Conservation (phyloP, 2,113 vertebrate genomes). For the Vimba vimba region DNA sequence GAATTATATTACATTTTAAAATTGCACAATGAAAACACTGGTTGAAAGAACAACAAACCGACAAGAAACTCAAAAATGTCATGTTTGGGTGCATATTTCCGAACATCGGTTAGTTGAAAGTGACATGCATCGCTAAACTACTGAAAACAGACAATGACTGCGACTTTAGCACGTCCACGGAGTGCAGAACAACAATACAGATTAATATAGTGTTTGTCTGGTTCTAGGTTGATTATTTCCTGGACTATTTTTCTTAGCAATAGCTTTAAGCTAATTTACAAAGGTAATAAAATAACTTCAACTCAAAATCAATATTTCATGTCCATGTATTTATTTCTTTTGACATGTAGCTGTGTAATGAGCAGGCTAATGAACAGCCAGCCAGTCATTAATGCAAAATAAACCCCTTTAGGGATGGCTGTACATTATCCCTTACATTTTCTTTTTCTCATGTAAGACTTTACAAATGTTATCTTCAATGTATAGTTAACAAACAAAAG, state of each 20-base stretch:
- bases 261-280: slow-evolving; percentile 8
- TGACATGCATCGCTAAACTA: background rate
- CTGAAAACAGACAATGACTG: background rate
- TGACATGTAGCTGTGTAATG: slow-evolving; percentile 11
- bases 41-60: too few relatives aligned
- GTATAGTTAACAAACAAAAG: background rate
- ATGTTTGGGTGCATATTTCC: too few relatives aligned
- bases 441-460: background rate
- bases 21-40: too few relatives aligned
- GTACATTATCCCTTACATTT: slow-evolving; percentile 4
- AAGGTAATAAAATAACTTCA: slow-evolving; percentile 23
- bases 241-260: background rate
- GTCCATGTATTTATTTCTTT: slow-evolving; percentile 18
- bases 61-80: too few relatives aligned
- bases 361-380: slow-evolving; percentile 15
- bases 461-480: slow-evolving; percentile 4
- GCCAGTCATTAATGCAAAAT: slow-evolving; percentile 13
- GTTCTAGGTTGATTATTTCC: background rate
- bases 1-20: too few relatives aligned
- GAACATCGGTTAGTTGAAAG: background rate
- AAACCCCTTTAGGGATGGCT: slow-evolving; percentile 13
- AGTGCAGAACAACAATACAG: background rate
- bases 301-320: slow-evolving; percentile 24
- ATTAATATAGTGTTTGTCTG: background rate
- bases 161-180: background rate